Conservation (phyloP, 1,140 invertebrate genomes). For the Drosophila elegans region DNA sequence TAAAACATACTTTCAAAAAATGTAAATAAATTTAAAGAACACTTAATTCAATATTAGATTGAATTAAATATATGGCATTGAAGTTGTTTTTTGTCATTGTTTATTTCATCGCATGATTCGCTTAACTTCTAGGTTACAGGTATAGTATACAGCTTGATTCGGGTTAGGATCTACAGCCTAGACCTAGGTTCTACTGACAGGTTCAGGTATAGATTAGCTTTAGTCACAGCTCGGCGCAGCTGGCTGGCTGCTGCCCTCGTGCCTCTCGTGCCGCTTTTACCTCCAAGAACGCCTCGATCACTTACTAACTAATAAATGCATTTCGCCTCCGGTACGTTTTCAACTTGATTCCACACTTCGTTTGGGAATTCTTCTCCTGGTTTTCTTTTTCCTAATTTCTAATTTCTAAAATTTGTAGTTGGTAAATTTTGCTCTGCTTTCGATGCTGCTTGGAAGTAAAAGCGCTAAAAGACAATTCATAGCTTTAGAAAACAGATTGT, state of each 20-base stretch:
- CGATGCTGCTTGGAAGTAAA: slow-evolving; percentile 70
- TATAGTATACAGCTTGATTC: slow-evolving; percentile 47
- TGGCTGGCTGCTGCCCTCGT: slow-evolving; percentile 15
- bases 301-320: slow-evolving; percentile 83
- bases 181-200: slow-evolving; percentile 36
- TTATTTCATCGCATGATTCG: slow-evolving; percentile 27
- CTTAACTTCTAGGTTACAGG: slow-evolving; percentile 20
- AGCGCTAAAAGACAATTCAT: slow-evolving; percentile 60
- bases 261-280: slow-evolving; percentile 61
- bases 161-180: slow-evolving; percentile 40
- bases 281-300: slow-evolving; percentile 63
- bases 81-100: slow-evolving; percentile 13
- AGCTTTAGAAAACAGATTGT: slow-evolving; percentile 8
- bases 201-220: slow-evolving; percentile 47
- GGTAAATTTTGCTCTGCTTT: slow-evolving; percentile 40
- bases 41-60: too few relatives aligned
- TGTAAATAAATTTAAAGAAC: too few relatives aligned
- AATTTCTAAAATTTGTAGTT: slow-evolving; percentile 27
- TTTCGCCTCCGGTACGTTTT: slow-evolving; percentile 82
- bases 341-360: slow-evolving; percentile 28
- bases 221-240: slow-evolving; percentile 72
- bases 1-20: too few relatives aligned
- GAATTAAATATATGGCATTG: too few relatives aligned
- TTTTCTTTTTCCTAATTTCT: slow-evolving; percentile 9
- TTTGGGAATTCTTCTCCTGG: slow-evolving; percentile 23